Base-by-base conservation (phyloP, 2,113 vertebrate genomes). In the Dascyllus trimaculatus region DNA sequence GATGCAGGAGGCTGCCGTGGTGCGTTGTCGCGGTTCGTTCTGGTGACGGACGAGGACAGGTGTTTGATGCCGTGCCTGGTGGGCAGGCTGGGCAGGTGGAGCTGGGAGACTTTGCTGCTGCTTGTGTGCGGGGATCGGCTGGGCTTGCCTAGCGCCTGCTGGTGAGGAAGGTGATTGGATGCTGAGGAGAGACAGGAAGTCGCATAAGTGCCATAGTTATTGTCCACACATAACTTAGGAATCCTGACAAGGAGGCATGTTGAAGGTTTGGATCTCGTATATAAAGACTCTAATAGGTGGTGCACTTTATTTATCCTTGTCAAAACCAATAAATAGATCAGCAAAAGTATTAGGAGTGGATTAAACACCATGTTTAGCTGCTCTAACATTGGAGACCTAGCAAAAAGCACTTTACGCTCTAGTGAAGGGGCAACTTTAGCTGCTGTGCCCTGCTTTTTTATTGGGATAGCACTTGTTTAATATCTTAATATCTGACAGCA, bases 71-170 rank as follows among this genome's bases (percentile, higher is more conserved):
- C 2, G 29, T 85, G 85, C 22, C 89, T 88, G 71, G 45, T 26
- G 56, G 91, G 92, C 43, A 82, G n/a, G 35, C 53, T 25, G 11
- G 92, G 89, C 66, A 94, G 81, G 83, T 93, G 91, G 26, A 93
- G 80, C 81, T 91, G 90, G 54, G 84, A 82, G 13, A 84, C 81
- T 54, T 75, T 81, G 26, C 51, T 72, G 62, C 56, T 64, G 35
- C 52, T 53, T 51, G 57, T 75, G 0, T 73, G 65, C 0, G 57
- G 25, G 6, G 71, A 59, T 67, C 58, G 74, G 35, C 67, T 57
- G 60, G 76, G 71, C 64, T 90, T 93, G 5, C 46, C 24, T 10
- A 21, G 26, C 1, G 72, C 72, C 51, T 86, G 88, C 68, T 89
- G 85, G 62, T 85, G 87, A 25, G 73, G 73, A 22, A 86, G 81